Evolutionary conservation across 2,113 vertebrate genomes (phyloP).

Genomic region (Synodontis membranacea): DNA sequence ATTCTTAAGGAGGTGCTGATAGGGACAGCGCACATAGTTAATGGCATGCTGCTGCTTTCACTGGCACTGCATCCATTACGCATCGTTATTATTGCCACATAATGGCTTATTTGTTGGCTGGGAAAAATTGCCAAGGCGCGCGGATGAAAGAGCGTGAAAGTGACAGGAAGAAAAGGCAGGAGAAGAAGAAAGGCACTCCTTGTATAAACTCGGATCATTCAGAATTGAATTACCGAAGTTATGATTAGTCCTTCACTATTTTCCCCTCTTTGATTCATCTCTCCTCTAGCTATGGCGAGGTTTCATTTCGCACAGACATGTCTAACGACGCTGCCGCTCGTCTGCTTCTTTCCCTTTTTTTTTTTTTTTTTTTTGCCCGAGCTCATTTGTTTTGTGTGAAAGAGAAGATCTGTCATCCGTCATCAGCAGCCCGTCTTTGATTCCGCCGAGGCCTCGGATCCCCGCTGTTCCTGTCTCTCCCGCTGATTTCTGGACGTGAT

Average conservation of each 20-base stretch:
- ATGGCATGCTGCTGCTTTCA: slow-evolving; percentile 67
- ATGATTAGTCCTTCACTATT: slow-evolving; percentile 71
- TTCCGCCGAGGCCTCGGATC: slow-evolving; percentile 5
- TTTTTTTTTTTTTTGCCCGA: too few species aligned
- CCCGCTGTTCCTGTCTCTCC: slow-evolving; percentile 17
- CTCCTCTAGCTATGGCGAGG: slow-evolving; percentile 48
- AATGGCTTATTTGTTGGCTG: slow-evolving; percentile 73
- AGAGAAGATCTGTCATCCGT: slow-evolving; percentile 68
- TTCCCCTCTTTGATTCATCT: slow-evolving; percentile 65
- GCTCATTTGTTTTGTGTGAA: slow-evolving; percentile 66
- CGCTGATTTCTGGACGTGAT: slow-evolving; percentile 17
- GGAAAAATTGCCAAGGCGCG: slow-evolving; percentile 61
- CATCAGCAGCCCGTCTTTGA: slow-evolving; percentile 48
- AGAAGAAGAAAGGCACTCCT: slow-evolving; percentile 38
- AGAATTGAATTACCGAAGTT: slow-evolving; percentile 74
- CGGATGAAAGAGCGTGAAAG: slow-evolving; percentile 56
- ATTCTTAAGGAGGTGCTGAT: slow-evolving; percentile 65
- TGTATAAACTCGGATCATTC: slow-evolving; percentile 54
- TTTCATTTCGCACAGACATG: slow-evolving; percentile 60
- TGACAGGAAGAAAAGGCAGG: slow-evolving; percentile 62
- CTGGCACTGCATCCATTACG: slow-evolving; percentile 72
- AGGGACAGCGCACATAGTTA: slow-evolving; percentile 65
- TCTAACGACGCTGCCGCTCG: slow-evolving; percentile 48
- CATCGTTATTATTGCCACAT: slow-evolving; percentile 72
- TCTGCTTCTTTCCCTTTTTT: slow-evolving; percentile 49